Evolutionary conservation across 2,113 vertebrate genomes (phyloP), one percentile per base, ranked within the genome.

Genomic region (Mormoops blainvillei): DNA sequence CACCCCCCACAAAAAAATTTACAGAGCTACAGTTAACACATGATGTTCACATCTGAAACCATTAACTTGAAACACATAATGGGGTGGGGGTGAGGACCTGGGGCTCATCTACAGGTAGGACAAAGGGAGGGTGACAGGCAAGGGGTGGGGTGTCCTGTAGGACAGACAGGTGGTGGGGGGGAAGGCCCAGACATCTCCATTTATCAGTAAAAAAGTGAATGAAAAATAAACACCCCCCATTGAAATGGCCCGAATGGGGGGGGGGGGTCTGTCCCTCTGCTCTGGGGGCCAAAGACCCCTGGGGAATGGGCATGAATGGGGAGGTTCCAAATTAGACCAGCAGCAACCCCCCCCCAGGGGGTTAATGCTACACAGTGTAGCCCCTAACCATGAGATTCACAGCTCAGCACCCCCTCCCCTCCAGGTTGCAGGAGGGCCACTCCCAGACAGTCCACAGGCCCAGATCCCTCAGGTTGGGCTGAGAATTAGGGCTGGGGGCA

Each of bases 11-110:
- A 93, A 73, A 96, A 89, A 97, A 93, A 91, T 95, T 50, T 95
- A 97, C 97, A 98, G 95, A 97, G 85, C 98, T 98, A 98, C 96
- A 96, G 92, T 89, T 93, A 97, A 98, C 97, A 98, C 97, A 71
- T 89, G 95, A 96, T 93, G 97, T 97, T 98, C 97, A 98, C 98
- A 97, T 97, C 97, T 96, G 96, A 97, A 97, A 98, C 96, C 96
- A 96, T 97, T 94, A 97, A 92, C 91, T 98, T 98, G 98, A 98
- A 98, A 98, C 98, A 98, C 77, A 71, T 97, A 96, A 98, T 93
- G 97, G 70, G 85, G 77, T 48, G 19, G 22, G 36, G 15, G 19
- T 4, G 43, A 88, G 73, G 94, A 83, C 43, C 67, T 87, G 71
- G 92, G 96, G n/a, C 58, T 65, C 93, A 97, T 87, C 96, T 95